Base-by-base conservation (phyloP, 2,797 vertebrate species). In the Calcarius lapponicus region DNA sequence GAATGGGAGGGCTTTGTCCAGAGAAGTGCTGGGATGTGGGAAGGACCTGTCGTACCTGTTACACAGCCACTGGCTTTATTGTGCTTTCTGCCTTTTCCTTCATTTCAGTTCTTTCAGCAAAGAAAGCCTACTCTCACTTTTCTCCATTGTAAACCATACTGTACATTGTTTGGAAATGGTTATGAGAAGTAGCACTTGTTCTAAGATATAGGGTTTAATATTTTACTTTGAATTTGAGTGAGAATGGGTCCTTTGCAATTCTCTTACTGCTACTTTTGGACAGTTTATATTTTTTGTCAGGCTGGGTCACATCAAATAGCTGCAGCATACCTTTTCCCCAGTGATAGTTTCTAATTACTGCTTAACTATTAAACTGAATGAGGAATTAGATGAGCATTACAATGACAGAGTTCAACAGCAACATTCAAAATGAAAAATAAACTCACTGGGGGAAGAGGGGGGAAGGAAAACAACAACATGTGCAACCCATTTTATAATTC, bases 401-500 rank as follows among this genome's bases (percentile, higher is more conserved):
- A 93, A 88, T 25, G n/a, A 88, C 43, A 92, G 51, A 72, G 32
- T 66, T 94, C 9, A 9, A 75, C 54, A 74, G 58, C 83, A 85
- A 72, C 50, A 72, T 83, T 88, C 34, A 56, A 75, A 90, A 88
- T 75, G 24, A 92, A 88, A 93, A 88, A 78, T 58, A 93, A 93
- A 61, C n/a, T 89, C 47, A 26, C 34, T 36, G 22, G 16, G 47
- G 10, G 2, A 0, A 12, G 8, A 20, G 7, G 29, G 10, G 28
- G 7, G n/a, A 25, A 90, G 38, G 42, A 83, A 90, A 91, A 61
- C 64, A 95, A 60, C 36, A 78, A 85, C 72, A 71, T 82, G 84
- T 83, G 87, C 81, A 91, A 88, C 36, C 43, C 25, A 70, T 93
- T 92, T 96, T 95, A 73, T 81, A 83, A 79, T 90, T 92, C 69